These are phyloP conservation scores for Conchocele bisecta DNA, from an alignment of 2,888 invertebrate genomes.

Conservation along the genomic window DNA sequence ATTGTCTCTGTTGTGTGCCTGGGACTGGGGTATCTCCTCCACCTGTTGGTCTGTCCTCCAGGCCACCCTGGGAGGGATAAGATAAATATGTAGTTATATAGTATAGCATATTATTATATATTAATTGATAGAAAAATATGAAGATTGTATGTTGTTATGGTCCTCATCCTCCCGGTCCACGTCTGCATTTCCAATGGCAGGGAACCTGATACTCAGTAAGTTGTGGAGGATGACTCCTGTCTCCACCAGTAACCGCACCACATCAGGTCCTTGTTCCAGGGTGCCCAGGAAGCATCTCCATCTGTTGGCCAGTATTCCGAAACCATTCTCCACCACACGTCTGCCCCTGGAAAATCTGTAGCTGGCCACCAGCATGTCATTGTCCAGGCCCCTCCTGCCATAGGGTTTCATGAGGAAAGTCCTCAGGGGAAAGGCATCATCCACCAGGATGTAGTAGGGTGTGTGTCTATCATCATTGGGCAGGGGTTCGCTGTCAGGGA, in stretches of 20 bases:
- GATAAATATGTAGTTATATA: no score
- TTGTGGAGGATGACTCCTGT: slow-evolving; percentile 42
- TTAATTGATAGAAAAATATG: no score
- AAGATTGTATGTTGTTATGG: slow-evolving; percentile 15
- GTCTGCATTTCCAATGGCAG: slow-evolving; percentile 36
- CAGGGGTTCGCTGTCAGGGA: no score
- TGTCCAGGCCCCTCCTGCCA: slow-evolving; percentile 16
- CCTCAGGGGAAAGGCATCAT: slow-evolving; percentile 27
- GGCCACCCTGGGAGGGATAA: no score
- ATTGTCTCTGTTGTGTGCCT: slow-evolving; percentile 16
- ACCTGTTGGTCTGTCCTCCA: slow-evolving; percentile 17
- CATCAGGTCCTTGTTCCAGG: slow-evolving; percentile 31
- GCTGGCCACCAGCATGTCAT: slow-evolving; percentile 24
- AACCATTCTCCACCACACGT: slow-evolving; percentile 30
- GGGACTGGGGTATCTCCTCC: slow-evolving; percentile 7
- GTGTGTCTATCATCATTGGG: no score
- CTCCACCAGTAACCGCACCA: slow-evolving; percentile 26
- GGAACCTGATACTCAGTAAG: slow-evolving; percentile 43
- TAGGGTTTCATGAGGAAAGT: slow-evolving; percentile 30
- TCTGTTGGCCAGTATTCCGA: slow-evolving; percentile 32
- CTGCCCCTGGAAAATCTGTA: slow-evolving; percentile 29
- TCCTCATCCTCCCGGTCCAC: slow-evolving; percentile 16
- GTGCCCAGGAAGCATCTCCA: slow-evolving; percentile 27
- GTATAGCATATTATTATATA: no score
- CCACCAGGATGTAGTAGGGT: slow-evolving; percentile 21